phyloP scores from a whole-genome alignment of 2,888 invertebrate species.

The Dichetophora obliterata region DNA sequence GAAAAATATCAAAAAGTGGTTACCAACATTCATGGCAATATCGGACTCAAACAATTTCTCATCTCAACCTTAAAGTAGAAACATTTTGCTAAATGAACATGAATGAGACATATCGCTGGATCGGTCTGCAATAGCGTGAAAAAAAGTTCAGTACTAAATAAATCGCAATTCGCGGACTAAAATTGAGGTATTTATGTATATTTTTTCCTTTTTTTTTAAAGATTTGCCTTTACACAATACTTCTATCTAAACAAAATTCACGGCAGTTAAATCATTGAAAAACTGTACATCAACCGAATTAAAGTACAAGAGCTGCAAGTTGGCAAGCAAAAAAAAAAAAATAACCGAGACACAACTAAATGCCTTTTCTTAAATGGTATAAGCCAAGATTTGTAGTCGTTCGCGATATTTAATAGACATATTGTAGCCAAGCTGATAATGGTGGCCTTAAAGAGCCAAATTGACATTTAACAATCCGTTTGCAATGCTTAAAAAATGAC shows the following conservation, averaged over 20 bases:
- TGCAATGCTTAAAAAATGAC: neutral
- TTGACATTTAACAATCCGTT: slow-evolving; percentile 38
- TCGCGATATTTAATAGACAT: slow-evolving; percentile 27
- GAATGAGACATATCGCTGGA: too few relatives aligned
- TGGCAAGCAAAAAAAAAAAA: neutral
- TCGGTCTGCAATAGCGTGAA: too few relatives aligned
- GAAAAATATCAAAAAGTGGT: too few relatives aligned
- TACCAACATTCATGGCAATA: too few relatives aligned
- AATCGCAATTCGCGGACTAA: too few relatives aligned
- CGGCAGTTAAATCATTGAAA: slow-evolving; percentile 21
- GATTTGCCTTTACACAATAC: too few relatives aligned
- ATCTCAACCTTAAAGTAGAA: too few relatives aligned
- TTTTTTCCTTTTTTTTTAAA: too few relatives aligned
- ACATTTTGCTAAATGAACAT: too few relatives aligned
- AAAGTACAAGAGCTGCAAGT: slow-evolving; percentile 1
- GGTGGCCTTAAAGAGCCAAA: slow-evolving; percentile 15
- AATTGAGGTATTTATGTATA: too few relatives aligned
- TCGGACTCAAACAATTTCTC: too few relatives aligned
- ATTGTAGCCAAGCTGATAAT: slow-evolving; percentile 1
- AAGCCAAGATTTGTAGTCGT: slow-evolving; percentile 24
- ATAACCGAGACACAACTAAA: neutral
- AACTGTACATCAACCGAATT: slow-evolving; percentile 9
- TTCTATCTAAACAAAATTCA: neutral
- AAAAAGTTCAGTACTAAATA: too few relatives aligned
- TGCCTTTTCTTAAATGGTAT: slow-evolving; percentile 16